A percentile compares a stretch with the other conserved stretches of the same genome.
phyloP scores from a whole-genome alignment of 2,888 invertebrate species.

The Leucoptera coffeella region DNA sequence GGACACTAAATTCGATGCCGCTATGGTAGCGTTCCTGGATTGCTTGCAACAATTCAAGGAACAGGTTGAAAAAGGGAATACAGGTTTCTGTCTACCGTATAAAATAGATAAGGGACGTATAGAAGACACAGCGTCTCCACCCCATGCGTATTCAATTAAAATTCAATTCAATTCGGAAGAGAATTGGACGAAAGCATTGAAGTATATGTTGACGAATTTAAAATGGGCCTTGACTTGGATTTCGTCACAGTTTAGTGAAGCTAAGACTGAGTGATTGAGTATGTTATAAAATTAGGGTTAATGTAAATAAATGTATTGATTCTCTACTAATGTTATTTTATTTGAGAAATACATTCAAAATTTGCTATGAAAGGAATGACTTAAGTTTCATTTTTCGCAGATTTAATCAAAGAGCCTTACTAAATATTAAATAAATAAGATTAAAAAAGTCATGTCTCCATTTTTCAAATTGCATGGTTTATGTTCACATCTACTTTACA shows the following conservation, averaged over 20 bases:
- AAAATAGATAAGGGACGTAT: slow-evolving; percentile 90
- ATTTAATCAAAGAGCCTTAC: too few relatives aligned
- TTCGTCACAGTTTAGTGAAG: slow-evolving; percentile 74
- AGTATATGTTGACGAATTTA: slow-evolving; percentile 94
- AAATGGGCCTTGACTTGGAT: slow-evolving; percentile 98
- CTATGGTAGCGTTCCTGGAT: slow-evolving; percentile 95
- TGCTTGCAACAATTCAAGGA: slow-evolving; percentile 94
- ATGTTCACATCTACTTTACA: too few relatives aligned
- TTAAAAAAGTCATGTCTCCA: too few relatives aligned
- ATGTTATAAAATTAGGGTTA: too few relatives aligned
- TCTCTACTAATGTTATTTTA: too few relatives aligned
- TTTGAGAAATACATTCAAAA: too few relatives aligned
- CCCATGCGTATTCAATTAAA: slow-evolving; percentile 87
- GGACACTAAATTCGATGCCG: slow-evolving; percentile 89
- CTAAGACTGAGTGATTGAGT: slow-evolving; percentile 44
- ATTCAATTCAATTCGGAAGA: slow-evolving; percentile 98
- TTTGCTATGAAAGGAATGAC: too few relatives aligned
- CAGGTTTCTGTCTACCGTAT: slow-evolving; percentile 87
- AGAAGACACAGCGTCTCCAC: slow-evolving; percentile 76
- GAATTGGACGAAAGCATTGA: slow-evolving; percentile 98
- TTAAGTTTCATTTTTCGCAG: too few relatives aligned
- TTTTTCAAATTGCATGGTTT: too few relatives aligned
- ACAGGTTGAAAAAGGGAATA: slow-evolving; percentile 83
- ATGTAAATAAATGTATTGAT: too few relatives aligned
- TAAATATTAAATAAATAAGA: too few relatives aligned